Percentiles rank a stretch among this genome's conserved stretches.
phyloP scores from a whole-genome alignment of 64 coral and sea anemone genomes.

The Stichodactyla mertensii region DNA sequence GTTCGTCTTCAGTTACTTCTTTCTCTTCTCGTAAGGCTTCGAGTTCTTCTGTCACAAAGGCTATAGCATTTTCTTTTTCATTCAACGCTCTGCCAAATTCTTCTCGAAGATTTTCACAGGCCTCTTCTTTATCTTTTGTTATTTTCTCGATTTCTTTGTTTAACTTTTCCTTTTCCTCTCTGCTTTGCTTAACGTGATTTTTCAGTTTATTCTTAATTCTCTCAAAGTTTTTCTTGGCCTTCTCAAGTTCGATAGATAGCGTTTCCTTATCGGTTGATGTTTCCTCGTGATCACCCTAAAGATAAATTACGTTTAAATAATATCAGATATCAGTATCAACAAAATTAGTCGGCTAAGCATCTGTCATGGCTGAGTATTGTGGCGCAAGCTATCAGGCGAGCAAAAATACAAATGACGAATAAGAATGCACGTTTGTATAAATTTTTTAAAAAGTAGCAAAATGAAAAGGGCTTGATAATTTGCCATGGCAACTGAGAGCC shows the following conservation, averaged over 20 bases:
- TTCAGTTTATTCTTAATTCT: slow-evolving; percentile 56
- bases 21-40: slow-evolving; percentile 37
- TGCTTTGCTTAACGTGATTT: slow-evolving; percentile 30
- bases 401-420: too few relatives aligned
- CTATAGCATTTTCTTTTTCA: slow-evolving; percentile 44
- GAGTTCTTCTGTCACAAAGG: slow-evolving; percentile 29
- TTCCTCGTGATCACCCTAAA: slow-evolving; percentile 47
- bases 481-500: too few relatives aligned
- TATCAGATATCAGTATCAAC: neutral
- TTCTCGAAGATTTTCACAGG: slow-evolving; percentile 13
- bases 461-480: too few relatives aligned
- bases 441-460: too few relatives aligned
- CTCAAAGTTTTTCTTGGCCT: slow-evolving; percentile 59
- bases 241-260: slow-evolving; percentile 40
- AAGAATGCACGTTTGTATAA: too few relatives aligned
- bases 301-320: neutral
- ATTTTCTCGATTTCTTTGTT: slow-evolving; percentile 51
- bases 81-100: slow-evolving; percentile 35
- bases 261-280: slow-evolving; percentile 19
- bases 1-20: slow-evolving; percentile 28
- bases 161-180: slow-evolving; percentile 59
- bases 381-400: too few relatives aligned
- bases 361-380: too few relatives aligned
- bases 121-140: slow-evolving; percentile 15
- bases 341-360: neutral